A percentile compares a stretch with the other conserved stretches of the same genome.
Evolutionary conservation across 2,888 invertebrate genomes (phyloP).

Genomic region (Phania funesta): DNA sequence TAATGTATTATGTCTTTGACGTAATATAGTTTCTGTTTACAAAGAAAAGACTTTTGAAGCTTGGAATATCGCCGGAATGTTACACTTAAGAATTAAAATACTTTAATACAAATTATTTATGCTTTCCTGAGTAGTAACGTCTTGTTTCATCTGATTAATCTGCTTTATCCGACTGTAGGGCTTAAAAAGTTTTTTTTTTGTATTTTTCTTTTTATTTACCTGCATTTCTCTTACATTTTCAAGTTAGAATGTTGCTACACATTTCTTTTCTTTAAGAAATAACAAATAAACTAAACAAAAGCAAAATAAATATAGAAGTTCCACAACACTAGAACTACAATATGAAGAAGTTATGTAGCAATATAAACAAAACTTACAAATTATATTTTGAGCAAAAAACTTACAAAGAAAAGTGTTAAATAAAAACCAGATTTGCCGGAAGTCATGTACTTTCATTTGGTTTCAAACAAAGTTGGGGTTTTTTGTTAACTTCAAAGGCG

Average conservation of each 20-base stretch:
- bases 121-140: too few species aligned
- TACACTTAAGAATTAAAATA: too few species aligned
- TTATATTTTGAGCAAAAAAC: not conserved
- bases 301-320: not conserved
- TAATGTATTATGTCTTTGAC: too few species aligned
- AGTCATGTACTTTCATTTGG: slow-evolving; percentile 23
- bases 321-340: not conserved
- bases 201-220: not conserved
- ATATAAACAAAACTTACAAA: not conserved
- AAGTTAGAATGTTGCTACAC: not conserved
- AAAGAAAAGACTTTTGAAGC: too few species aligned
- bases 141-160: not conserved
- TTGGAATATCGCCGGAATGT: too few species aligned
- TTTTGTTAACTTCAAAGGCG: not conserved
- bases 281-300: slow-evolving; percentile 7
- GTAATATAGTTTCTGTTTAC: too few species aligned
- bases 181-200: not conserved
- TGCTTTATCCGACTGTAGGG: not conserved
- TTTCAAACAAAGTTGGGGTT: not conserved
- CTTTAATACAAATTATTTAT: too few species aligned
- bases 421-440: slow-evolving; percentile 21
- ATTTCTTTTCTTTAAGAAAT: not conserved
- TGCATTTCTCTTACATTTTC: not conserved
- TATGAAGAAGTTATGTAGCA: not conserved
- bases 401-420: not conserved